phyloP scores from a whole-genome alignment of 1,140 invertebrate genomes.

The Cephus cinctus region DNA sequence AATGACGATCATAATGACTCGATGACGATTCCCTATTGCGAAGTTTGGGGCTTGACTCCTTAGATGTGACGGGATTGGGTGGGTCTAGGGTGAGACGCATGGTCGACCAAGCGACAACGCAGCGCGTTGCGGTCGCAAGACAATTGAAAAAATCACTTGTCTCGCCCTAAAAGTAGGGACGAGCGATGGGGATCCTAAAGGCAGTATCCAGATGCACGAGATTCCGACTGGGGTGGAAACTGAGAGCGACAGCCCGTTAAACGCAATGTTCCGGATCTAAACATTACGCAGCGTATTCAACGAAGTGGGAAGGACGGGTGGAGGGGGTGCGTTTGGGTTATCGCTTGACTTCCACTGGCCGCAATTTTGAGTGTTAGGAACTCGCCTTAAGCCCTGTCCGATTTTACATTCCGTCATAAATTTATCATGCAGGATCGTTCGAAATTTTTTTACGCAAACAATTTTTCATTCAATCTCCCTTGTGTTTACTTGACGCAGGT shows the following conservation, averaged over 20 bases:
- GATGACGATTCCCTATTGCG: no score
- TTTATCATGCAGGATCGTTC: no score
- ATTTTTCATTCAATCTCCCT: not conserved
- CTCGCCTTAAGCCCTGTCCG: not conserved
- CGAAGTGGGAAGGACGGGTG: not conserved
- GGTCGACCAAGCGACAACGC: constrained; percentile 45
- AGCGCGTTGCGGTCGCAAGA: constrained; percentile 36
- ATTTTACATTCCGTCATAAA: no score
- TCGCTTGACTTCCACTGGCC: not conserved
- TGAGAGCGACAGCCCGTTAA: constrained; percentile 42
- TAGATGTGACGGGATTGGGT: constrained; percentile 22
- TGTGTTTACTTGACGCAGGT: not conserved
- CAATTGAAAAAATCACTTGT: constrained; percentile 56
- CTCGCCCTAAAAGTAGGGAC: constrained; percentile 41
- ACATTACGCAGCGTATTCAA: constrained; percentile 8
- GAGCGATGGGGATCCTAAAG: not conserved
- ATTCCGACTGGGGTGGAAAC: constrained; percentile 1
- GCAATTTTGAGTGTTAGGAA: not conserved
- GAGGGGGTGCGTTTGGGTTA: not conserved
- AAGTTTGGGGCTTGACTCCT: no score
- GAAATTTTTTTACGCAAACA: constrained; percentile 14
- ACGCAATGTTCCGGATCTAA: constrained; percentile 43
- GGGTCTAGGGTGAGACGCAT: constrained; percentile 47
- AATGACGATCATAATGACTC: no score
- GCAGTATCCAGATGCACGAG: constrained; percentile 2